Percentiles rank a stretch among this genome's conserved stretches.
Conservation (phyloP, 1,140 invertebrate species). For the Ladona fulva region DNA sequence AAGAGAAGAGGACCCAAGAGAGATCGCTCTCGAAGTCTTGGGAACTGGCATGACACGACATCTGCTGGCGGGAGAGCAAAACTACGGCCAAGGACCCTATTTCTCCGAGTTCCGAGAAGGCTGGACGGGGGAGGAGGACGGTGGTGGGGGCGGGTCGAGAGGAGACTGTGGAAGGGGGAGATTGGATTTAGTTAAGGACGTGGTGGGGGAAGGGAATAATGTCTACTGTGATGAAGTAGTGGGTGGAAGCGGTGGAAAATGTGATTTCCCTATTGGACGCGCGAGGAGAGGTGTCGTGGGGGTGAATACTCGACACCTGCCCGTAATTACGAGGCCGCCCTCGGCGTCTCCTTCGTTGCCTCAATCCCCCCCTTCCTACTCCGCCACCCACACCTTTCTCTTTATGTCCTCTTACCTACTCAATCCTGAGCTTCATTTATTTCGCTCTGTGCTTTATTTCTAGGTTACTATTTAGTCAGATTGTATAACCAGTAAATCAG, state of each 20-base stretch:
- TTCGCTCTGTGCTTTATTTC: no score
- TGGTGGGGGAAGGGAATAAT: neutral
- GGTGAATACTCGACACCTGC: neutral
- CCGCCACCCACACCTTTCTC: no score
- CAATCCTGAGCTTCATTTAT: no score
- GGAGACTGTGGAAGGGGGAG: neutral
- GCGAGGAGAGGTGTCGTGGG: neutral
- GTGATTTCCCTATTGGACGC: neutral
- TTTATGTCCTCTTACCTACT: no score
- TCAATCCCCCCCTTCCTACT: neutral
- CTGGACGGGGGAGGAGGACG: neutral
- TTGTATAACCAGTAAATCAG: no score
- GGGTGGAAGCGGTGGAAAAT: neutral
- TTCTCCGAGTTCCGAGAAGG: neutral
- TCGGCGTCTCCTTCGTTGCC: neutral
- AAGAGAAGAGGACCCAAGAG: no score
- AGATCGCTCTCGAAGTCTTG: neutral
- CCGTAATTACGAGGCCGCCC: neutral
- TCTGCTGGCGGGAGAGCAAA: neutral
- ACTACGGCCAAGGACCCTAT: slow-evolving; percentile 1
- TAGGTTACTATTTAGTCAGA: no score
- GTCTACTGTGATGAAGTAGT: neutral
- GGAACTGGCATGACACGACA: slow-evolving; percentile 2
- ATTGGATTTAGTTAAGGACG: neutral
- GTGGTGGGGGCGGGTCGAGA: neutral